Percentiles rank a stretch among this genome's conserved stretches.
These are phyloP conservation scores for Aleiodes leptofemur DNA, from an alignment of 2,888 invertebrate species.

Conservation along the genomic window DNA sequence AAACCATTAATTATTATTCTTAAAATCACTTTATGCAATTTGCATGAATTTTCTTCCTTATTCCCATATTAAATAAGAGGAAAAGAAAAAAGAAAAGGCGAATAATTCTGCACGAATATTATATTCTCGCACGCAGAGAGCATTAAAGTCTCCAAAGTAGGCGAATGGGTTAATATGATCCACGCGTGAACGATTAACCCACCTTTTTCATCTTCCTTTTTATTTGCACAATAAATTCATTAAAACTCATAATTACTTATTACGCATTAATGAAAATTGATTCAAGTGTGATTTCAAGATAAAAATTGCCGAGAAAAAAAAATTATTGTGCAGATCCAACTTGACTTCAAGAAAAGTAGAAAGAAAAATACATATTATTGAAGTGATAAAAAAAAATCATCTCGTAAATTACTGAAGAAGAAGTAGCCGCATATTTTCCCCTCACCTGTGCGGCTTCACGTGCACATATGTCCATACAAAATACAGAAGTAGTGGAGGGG, in stretches of 20 bases:
- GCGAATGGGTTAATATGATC: conserved; percentile 44
- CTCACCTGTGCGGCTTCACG: conserved; percentile 20
- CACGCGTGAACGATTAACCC: conserved; percentile 17
- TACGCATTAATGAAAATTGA: not conserved
- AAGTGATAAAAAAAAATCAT: not conserved
- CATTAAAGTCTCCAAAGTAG: conserved; percentile 22
- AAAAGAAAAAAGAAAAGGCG: not conserved
- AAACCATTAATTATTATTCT: not conserved
- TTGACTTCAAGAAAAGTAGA: too few relatives aligned
- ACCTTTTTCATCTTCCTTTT: conserved; percentile 23
- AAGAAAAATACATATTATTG: too few relatives aligned
- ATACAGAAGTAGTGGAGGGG: conserved; percentile 59
- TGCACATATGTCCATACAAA: conserved; percentile 25
- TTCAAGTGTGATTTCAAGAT: not conserved
- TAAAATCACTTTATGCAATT: not conserved
- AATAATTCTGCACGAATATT: not conserved
- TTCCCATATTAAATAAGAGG: not conserved
- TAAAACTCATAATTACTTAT: not conserved
- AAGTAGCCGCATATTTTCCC: conserved; percentile 31
- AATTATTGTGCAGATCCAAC: not conserved
- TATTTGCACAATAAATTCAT: conserved; percentile 19
- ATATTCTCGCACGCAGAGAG: too few relatives aligned
- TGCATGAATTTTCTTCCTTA: not conserved
- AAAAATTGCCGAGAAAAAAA: not conserved
- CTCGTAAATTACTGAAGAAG: conserved; percentile 17